phyloP scores from a whole-genome alignment of 1,140 invertebrate genomes.

The Dolichoris vasculosae region DNA sequence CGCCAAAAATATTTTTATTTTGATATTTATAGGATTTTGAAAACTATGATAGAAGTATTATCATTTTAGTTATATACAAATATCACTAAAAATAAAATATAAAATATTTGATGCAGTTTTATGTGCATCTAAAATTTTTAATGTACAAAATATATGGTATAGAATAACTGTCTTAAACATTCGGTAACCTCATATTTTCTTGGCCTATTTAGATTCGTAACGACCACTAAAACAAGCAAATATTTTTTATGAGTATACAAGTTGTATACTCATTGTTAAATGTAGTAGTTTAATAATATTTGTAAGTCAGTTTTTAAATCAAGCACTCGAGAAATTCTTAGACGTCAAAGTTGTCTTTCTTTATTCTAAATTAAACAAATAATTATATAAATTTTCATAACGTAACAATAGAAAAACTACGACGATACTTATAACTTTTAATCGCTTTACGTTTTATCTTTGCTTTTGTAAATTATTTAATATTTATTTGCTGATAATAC shows the following conservation, averaged over 20 bases:
- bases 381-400: not conserved
- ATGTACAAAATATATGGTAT: not conserved
- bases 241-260: not conserved
- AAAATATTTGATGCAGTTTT: not conserved
- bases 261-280: too few relatives aligned
- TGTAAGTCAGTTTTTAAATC: not conserved
- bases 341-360: too few relatives aligned
- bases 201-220: not conserved
- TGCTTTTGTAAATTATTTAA: not conserved
- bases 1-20: not conserved
- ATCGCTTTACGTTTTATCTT: not conserved
- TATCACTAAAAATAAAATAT: not conserved
- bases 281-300: not conserved
- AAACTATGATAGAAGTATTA: not conserved
- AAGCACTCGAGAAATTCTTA: too few relatives aligned
- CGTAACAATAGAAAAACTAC: not conserved
- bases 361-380: not conserved
- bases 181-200: constrained; percentile 5
- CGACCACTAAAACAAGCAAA: not conserved
- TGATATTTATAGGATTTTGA: not conserved
- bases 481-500: not conserved
- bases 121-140: constrained; percentile 1
- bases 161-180: constrained; percentile 19
- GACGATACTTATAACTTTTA: not conserved
- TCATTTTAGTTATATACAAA: not conserved